phyloP scores from a whole-genome alignment of 2,888 invertebrate species.

The Drosophila bunnanda region DNA sequence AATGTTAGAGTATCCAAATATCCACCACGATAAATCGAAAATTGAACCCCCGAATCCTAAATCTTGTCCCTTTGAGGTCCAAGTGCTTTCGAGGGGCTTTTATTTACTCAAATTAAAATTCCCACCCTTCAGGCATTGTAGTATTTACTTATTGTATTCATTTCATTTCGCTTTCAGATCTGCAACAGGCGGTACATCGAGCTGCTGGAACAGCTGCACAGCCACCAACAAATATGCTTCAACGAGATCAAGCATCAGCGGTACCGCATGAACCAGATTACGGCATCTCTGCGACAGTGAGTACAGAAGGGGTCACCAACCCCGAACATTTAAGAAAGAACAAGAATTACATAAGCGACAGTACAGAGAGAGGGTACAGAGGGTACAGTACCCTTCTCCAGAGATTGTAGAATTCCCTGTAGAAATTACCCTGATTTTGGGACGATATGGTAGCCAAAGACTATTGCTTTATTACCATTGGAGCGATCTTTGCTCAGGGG shows the following conservation, averaged over 20 bases:
- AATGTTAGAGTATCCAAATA: neutral
- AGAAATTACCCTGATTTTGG: neutral
- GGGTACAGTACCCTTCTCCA: neutral
- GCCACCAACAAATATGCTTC: slow-evolving; percentile 93
- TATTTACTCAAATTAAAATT: slow-evolving; percentile 3
- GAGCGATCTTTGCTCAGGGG: slow-evolving; percentile 9
- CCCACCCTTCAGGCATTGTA: neutral
- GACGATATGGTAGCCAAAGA: neutral
- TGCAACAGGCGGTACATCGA: slow-evolving; percentile 92
- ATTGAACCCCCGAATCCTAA: neutral
- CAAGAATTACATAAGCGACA: neutral
- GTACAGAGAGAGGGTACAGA: neutral
- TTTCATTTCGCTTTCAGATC: slow-evolving; percentile 54
- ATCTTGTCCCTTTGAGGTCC: neutral
- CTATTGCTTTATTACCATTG: neutral
- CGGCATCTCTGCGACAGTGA: slow-evolving; percentile 92
- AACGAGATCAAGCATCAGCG: slow-evolving; percentile 96
- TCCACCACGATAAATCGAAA: neutral
- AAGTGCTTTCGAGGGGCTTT: slow-evolving; percentile 3
- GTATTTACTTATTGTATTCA: slow-evolving; percentile 2
- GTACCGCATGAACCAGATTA: slow-evolving; percentile 94
- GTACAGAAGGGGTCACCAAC: slow-evolving; percentile 72
- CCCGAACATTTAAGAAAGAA: neutral
- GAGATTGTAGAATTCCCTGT: neutral
- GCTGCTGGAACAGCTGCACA: slow-evolving; percentile 93